Evolutionary conservation across 2,888 invertebrate species (phyloP).

Genomic region (Parasteatoda lunata): DNA sequence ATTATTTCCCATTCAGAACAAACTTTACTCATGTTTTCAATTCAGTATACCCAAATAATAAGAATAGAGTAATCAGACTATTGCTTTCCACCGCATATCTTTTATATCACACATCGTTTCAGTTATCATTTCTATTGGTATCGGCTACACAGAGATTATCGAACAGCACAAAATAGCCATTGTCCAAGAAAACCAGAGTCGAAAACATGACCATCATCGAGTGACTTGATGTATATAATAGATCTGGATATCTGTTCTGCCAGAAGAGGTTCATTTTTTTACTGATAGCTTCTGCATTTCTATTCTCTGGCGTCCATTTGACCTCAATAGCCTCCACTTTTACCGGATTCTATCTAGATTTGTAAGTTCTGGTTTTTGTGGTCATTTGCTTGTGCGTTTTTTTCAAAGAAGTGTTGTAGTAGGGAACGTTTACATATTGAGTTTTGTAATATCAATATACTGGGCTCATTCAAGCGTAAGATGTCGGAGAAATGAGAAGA

Average conservation of each 20-base stretch:
- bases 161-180: slow-evolving; percentile 44
- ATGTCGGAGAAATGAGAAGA: too few relatives aligned
- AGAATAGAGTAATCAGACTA: too few relatives aligned
- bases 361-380: slow-evolving; percentile 36
- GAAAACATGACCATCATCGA: slow-evolving; percentile 30
- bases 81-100: too few relatives aligned
- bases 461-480: too few relatives aligned
- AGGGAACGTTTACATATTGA: background rate
- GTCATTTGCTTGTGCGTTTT: slow-evolving; percentile 45
- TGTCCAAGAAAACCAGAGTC: slow-evolving; percentile 1
- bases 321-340: slow-evolving; percentile 53
- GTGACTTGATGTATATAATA: slow-evolving; percentile 13
- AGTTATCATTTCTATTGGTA: too few relatives aligned
- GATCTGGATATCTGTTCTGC: background rate
- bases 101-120: too few relatives aligned
- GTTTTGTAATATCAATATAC: too few relatives aligned
- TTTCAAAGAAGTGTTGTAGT: slow-evolving; percentile 24
- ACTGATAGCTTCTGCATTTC: background rate
- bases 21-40: too few relatives aligned
- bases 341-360: slow-evolving; percentile 47
- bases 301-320: slow-evolving; percentile 44
- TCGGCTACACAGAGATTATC: slow-evolving; percentile 23
- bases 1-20: too few relatives aligned
- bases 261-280: too few relatives aligned
- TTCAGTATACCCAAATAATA: too few relatives aligned